These are phyloP conservation scores for Stigmatopora argus DNA, from an alignment of 2,113 vertebrate species.

Conservation along the genomic window DNA sequence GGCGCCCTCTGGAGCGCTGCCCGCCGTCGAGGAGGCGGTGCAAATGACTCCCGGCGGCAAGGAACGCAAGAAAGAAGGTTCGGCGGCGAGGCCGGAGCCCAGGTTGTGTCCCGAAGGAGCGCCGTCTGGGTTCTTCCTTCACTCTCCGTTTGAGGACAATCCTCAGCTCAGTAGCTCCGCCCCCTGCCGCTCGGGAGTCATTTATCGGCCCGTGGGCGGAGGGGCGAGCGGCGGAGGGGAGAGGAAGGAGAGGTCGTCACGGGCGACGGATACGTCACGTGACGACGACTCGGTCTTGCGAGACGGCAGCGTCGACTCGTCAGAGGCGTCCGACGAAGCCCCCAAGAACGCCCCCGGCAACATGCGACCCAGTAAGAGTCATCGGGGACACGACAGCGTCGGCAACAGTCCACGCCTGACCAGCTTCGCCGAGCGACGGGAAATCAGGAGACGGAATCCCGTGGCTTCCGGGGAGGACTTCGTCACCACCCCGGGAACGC, in stretches of 20 bases:
- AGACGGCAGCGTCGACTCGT: slow-evolving; percentile 73
- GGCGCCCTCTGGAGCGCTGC: slow-evolving; percentile 68
- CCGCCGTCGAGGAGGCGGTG: slow-evolving; percentile 81
- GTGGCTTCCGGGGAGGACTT: slow-evolving; percentile 56
- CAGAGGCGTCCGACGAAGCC: slow-evolving; percentile 65
- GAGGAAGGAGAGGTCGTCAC: slow-evolving; percentile 31
- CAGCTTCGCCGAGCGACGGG: slow-evolving; percentile 75
- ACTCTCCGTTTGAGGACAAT: slow-evolving; percentile 66
- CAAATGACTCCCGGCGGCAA: slow-evolving; percentile 61
- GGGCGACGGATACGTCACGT: slow-evolving; percentile 45
- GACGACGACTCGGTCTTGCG: slow-evolving; percentile 70
- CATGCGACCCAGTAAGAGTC: slow-evolving; percentile 50
- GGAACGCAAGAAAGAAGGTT: slow-evolving; percentile 35
- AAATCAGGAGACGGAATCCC: slow-evolving; percentile 51
- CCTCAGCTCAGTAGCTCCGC: slow-evolving; percentile 69
- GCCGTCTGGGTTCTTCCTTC: slow-evolving; percentile 83
- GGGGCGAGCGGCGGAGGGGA: slow-evolving; percentile 30
- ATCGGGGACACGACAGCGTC: slow-evolving; percentile 28
- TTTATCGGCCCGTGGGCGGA: slow-evolving; percentile 49
- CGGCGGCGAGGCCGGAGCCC: slow-evolving; percentile 64
- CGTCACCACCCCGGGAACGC: slow-evolving; percentile 46
- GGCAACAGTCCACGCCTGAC: slow-evolving; percentile 77
- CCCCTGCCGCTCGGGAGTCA: slow-evolving; percentile 61
- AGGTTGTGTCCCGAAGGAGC: slow-evolving; percentile 83
- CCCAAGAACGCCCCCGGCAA: slow-evolving; percentile 54